A percentile compares a stretch with the other conserved stretches of the same genome.
Conservation (phyloP, 2,888 invertebrate genomes). For the Pachycephus smyrnensis region DNA sequence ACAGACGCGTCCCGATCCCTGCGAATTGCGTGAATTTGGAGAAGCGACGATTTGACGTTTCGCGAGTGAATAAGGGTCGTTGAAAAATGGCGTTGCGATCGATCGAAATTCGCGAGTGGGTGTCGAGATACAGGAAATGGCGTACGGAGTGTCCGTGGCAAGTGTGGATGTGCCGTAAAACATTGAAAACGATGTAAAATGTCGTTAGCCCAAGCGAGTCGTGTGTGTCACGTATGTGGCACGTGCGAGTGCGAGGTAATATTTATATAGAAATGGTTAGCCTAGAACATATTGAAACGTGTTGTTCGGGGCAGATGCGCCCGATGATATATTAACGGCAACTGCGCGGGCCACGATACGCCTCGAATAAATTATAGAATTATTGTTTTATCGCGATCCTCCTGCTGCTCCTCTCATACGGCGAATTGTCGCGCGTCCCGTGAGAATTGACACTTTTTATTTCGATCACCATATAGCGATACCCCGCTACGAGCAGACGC, state of each 20-base stretch:
- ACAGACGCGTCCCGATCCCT: too few species aligned
- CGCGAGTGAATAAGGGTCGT: too few species aligned
- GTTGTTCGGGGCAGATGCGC: slow-evolving; percentile 65
- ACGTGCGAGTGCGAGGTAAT: slow-evolving; percentile 24
- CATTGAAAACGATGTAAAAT: neutral
- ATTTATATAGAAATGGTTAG: slow-evolving; percentile 58
- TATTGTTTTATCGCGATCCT: slow-evolving; percentile 63
- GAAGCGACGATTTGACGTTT: too few species aligned
- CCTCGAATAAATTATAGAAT: slow-evolving; percentile 65
- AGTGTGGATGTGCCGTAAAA: neutral
- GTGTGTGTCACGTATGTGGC: neutral
- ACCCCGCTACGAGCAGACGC: too few species aligned
- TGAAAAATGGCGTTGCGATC: too few species aligned
- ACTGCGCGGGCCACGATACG: slow-evolving; percentile 62
- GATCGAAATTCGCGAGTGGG: too few species aligned
- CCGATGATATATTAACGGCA: slow-evolving; percentile 67
- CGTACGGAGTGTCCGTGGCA: too few species aligned
- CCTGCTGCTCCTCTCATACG: slow-evolving; percentile 12
- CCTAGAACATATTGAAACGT: slow-evolving; percentile 64
- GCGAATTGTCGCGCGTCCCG: neutral
- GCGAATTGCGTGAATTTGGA: too few species aligned
- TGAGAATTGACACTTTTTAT: too few species aligned
- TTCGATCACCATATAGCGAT: too few species aligned
- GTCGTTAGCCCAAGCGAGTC: neutral
- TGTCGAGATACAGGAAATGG: too few species aligned